phyloP scores from a whole-genome alignment of 2,888 invertebrate species.

The Alcis repandata region DNA sequence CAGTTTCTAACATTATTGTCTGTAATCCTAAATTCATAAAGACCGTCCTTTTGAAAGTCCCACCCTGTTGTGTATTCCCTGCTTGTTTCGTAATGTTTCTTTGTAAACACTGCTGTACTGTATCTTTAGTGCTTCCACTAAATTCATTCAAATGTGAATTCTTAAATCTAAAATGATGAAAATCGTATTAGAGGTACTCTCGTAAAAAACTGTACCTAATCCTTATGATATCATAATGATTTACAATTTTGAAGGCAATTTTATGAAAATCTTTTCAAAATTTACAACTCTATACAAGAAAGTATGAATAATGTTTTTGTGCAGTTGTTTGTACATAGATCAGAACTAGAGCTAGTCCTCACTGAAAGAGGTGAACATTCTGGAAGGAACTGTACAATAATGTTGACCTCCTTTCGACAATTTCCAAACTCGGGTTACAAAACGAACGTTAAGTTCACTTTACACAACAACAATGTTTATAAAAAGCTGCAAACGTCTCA shows the following conservation, averaged over 20 bases:
- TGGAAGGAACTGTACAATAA: constrained; percentile 31
- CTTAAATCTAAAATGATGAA: constrained; percentile 41
- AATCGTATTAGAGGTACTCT: constrained; percentile 37
- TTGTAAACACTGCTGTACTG: constrained; percentile 21
- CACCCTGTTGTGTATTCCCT: constrained; percentile 77
- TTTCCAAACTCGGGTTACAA: constrained; percentile 33
- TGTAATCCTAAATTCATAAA: constrained; percentile 79
- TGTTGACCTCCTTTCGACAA: constrained; percentile 45
- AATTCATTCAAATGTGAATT: constrained; percentile 26
- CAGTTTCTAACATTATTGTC: constrained; percentile 82
- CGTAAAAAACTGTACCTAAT: constrained; percentile 30
- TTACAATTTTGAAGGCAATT: constrained; percentile 43
- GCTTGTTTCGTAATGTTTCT: constrained; percentile 53
- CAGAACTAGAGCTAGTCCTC: constrained; percentile 22
- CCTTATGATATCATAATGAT: constrained; percentile 25
- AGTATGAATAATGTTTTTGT: constrained; percentile 29
- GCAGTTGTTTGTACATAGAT: constrained; percentile 31
- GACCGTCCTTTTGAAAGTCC: constrained; percentile 67
- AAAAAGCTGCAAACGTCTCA: constrained; percentile 41
- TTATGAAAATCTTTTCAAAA: constrained; percentile 35
- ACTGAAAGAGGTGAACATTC: constrained; percentile 33
- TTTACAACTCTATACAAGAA: constrained; percentile 13
- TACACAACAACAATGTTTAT: constrained; percentile 45
- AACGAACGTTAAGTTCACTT: constrained; percentile 38
- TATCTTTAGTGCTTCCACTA: constrained; percentile 30